Evolutionary conservation across 2,113 vertebrate species (phyloP), one percentile per base, ranked within the genome.

Genomic region (Hemichromis elongatus): DNA sequence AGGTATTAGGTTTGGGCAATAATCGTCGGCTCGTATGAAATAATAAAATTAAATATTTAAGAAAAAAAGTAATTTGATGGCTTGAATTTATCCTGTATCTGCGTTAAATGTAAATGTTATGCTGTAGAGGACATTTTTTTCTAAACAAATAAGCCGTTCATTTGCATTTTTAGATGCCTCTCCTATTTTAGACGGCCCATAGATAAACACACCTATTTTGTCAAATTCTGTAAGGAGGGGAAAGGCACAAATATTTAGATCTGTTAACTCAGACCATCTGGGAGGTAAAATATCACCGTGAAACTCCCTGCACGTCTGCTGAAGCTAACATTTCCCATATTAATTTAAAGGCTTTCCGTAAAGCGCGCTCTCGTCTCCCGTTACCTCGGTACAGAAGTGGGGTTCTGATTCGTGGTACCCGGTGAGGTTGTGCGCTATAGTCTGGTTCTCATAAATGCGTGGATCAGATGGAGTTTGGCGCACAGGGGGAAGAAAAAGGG

Each of bases 391-490:
- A 35, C 5, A 86, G 56, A 77, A 91, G 90, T 78, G 59, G 19
- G 85, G 21, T 70, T 28, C 33, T 61, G 21, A 21, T 68, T 86
- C 59, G 85, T 80, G 79, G 81, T 87, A 55, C 89, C 86, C 87
- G 84, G 79, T 86, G 89, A 86, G 88, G 84, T 86, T 89, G 93
- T 87, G 93, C 92, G 89, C 75, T 90, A 66, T 66, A 80, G 95
- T 94, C 96, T 96, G 96, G 84, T 95, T 96, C 88, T 94, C 94
- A 96, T 96, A 95, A 96, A 35, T 79, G 90, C 89, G 73, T 73
- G 92, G 93, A 96, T 96, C 95, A 93, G 87, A 93, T 91, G 94
- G 86, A 95, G 93, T 90, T 94, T 90, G 82, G 91, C 87, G 89
- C 91, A 86, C 87, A 55, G 85, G 77, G 80, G 78, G 75, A 66